Conservation (phyloP, 2,113 vertebrate species). For the Caloenas nicobarica region DNA sequence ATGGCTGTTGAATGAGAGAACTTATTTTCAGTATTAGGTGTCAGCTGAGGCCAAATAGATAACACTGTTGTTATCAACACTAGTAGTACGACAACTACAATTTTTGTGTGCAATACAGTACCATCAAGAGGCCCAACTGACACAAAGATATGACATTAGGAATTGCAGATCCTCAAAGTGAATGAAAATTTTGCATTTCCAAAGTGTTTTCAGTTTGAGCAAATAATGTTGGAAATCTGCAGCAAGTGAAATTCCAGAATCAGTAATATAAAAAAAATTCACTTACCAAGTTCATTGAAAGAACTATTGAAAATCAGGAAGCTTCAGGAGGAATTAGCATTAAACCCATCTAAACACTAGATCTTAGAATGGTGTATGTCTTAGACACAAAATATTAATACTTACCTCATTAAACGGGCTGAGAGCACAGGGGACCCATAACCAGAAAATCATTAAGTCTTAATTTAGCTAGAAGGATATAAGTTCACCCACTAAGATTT, state of each 20-base stretch:
- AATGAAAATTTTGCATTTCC: background rate
- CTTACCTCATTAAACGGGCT: background rate
- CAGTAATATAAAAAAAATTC: background rate
- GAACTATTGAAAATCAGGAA: background rate
- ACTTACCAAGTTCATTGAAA: background rate
- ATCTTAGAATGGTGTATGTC: background rate
- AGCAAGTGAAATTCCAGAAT: background rate
- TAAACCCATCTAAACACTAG: background rate
- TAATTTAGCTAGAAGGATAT: background rate
- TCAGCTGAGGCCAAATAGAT: background rate
- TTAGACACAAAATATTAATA: background rate
- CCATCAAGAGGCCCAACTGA: background rate
- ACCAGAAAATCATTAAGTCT: background rate
- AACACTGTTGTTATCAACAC: background rate
- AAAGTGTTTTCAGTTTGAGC: background rate
- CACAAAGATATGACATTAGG: background rate
- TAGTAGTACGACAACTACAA: background rate
- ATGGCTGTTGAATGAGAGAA: background rate
- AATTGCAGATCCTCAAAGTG: background rate
- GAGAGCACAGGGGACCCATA: background rate
- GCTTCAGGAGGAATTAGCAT: background rate
- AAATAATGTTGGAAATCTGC: background rate
- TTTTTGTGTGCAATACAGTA: background rate
- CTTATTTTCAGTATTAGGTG: background rate
- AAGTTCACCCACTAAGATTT: background rate